Conservation (phyloP, 2,797 vertebrate genomes). For the Aratinga solstitialis region DNA sequence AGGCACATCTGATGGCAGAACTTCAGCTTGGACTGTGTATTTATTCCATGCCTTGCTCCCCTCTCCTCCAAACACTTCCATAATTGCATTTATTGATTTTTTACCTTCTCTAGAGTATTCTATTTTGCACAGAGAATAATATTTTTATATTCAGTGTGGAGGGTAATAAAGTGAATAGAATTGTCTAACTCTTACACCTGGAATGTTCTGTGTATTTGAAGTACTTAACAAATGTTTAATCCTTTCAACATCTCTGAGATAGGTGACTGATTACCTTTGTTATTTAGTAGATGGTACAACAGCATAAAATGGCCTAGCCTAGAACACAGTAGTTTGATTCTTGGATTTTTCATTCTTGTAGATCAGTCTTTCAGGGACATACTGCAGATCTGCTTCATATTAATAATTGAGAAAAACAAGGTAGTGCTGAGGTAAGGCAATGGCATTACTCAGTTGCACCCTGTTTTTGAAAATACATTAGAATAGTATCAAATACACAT, state of each 20-base stretch:
- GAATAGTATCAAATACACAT: background rate
- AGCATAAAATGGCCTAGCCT: background rate
- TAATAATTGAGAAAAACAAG: constrained; percentile 39
- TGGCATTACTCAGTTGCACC: background rate
- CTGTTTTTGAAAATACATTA: background rate
- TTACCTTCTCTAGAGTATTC: background rate
- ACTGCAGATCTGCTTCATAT: constrained; percentile 16
- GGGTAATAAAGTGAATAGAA: background rate
- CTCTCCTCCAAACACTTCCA: background rate
- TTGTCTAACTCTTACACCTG: background rate
- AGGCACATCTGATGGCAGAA: background rate
- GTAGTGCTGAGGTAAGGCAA: constrained; percentile 5
- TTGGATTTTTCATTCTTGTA: constrained; percentile 16
- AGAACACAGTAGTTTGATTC: constrained; percentile 3
- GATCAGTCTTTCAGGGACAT: constrained; percentile 27
- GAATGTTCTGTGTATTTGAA: background rate
- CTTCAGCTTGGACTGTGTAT: background rate
- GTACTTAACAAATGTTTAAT: background rate
- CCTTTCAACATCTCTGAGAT: background rate
- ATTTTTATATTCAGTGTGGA: background rate
- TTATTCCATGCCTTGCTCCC: background rate
- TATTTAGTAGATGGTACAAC: background rate
- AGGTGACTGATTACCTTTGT: background rate
- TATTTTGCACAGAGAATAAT: background rate
- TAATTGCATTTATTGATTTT: background rate